These are phyloP conservation scores for Drosophila bocqueti DNA, from an alignment of 1,140 invertebrate genomes.

Conservation along the genomic window DNA sequence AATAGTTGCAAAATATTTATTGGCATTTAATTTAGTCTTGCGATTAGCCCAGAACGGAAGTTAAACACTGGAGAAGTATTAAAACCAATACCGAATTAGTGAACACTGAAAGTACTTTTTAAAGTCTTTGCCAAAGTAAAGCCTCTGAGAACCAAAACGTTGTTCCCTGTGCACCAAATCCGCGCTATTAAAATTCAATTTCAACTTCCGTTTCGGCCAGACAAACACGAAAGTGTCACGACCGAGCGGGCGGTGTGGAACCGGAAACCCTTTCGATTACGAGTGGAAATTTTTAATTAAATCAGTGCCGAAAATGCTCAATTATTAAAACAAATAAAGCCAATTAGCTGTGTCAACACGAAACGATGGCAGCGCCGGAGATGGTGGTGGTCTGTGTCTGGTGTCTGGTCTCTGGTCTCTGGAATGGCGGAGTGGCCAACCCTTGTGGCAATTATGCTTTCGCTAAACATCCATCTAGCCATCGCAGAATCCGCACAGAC, in stretches of 20 bases:
- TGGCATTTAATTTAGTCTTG: conserved; percentile 71
- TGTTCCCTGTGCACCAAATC: conserved; percentile 42
- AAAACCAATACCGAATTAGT: background rate
- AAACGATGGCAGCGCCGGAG: conserved; percentile 11
- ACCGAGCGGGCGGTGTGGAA: conserved; percentile 2
- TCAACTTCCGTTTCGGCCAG: conserved; percentile 44
- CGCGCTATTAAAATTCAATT: conserved; percentile 76
- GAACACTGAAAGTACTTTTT: background rate
- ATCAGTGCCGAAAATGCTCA: conserved; percentile 83
- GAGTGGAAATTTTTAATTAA: conserved; percentile 78
- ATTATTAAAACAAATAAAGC: conserved; percentile 85
- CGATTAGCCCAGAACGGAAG: conserved; percentile 49
- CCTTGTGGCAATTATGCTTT: conserved; percentile 65
- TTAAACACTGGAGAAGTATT: background rate
- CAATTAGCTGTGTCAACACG: conserved; percentile 84
- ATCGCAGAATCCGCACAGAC: conserved; percentile 19
- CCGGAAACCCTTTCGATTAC: conserved; percentile 58
- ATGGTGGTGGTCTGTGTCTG: conserved; percentile 3
- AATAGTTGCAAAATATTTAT: conserved; percentile 81
- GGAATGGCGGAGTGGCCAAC: conserved; percentile 36
- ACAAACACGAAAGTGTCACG: conserved; percentile 41
- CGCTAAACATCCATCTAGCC: conserved; percentile 48
- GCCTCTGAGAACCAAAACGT: background rate
- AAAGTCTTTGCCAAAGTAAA: background rate
- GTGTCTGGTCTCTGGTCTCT: conserved; percentile 6